phyloP scores from a whole-genome alignment of 1,140 invertebrate species.

The Ips nitidus region DNA sequence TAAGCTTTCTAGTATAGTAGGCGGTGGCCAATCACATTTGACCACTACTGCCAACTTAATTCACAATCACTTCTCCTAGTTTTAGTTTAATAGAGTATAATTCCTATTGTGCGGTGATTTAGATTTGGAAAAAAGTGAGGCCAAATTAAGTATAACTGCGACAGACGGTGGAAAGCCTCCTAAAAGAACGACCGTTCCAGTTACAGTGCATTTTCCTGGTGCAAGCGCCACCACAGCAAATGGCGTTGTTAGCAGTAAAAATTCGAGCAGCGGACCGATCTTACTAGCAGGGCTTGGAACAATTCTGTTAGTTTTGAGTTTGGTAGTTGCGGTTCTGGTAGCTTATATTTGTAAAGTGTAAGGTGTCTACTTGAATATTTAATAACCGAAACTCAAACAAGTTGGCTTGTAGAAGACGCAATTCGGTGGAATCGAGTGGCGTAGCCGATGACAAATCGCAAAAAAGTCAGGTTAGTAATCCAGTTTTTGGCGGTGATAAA shows the following conservation, averaged over 20 bases:
- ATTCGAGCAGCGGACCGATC: slow-evolving; percentile 58
- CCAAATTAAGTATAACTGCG: slow-evolving; percentile 62
- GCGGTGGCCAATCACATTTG: too few relatives aligned
- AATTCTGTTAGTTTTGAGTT: slow-evolving; percentile 68
- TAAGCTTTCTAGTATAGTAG: too few relatives aligned
- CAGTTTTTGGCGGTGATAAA: slow-evolving; percentile 46
- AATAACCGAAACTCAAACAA: neutral
- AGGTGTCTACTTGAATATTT: slow-evolving; percentile 50
- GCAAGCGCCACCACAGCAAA: slow-evolving; percentile 52
- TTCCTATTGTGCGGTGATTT: neutral
- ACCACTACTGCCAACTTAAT: too few relatives aligned
- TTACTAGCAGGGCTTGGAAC: slow-evolving; percentile 70
- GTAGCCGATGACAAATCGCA: slow-evolving; percentile 9
- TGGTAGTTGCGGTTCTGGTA: slow-evolving; percentile 72
- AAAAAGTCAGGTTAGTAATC: slow-evolving; percentile 43
- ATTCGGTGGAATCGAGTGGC: neutral
- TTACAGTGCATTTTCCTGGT: slow-evolving; percentile 68
- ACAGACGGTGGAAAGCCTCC: slow-evolving; percentile 77
- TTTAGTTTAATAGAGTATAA: too few relatives aligned
- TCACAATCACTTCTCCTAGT: too few relatives aligned
- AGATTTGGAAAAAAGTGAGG: slow-evolving; percentile 17
- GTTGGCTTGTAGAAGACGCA: neutral
- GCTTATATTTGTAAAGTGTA: slow-evolving; percentile 77
- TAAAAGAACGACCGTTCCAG: slow-evolving; percentile 70
- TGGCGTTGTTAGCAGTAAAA: slow-evolving; percentile 52